Evolutionary conservation across 2,113 vertebrate species (phyloP), one percentile per base, ranked within the genome.

Genomic region (Ammodytes marinus): DNA sequence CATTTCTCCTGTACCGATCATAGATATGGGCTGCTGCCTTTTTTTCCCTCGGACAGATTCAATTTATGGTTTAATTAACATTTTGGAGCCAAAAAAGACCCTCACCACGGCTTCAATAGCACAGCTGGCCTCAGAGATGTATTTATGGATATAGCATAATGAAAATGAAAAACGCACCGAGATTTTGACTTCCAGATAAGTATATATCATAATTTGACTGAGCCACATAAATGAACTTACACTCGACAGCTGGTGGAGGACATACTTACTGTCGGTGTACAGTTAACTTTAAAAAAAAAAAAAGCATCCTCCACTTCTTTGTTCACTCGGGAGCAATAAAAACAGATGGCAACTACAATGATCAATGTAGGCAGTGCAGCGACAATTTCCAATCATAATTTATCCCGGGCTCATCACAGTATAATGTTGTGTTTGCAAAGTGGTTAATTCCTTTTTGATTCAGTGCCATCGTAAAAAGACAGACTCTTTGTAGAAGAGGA

Each of bases 31-130:
- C 77, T 55, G 73, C 76, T 81, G 77, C 83, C 79, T 80, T 75
- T 76, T 70, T 27, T 27, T 27, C 27, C 27, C 54, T 72, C 40
- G 8, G 58, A 69, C 63, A 55, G 15, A 77, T 83, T 90, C 47
- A 86, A 90, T 92, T 90, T 87, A 90, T 90, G 70, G 68, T 88
- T 91, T 85, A 85, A 93, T 94, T 92, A 86, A 85, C 72, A 86
- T 61, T 85, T 86, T 11, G 69, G 43, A 68, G 72, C 50, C 76
- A 77, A 85, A 87, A 86, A 65, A 84, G 42, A 47, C 39, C 67
- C 61, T 40, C 52, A 45, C 46, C 52, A 45, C 46, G 43, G 73
- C 71, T 68, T 77, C 37, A 75, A 67, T 40, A 46, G 67, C 67
- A 61, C 77, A 19, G 66, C 79, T 87, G 61, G 75, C 45, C 50